A percentile compares a stretch with the other conserved stretches of the same genome.
These are phyloP conservation scores for Drosophila prolongata DNA, from an alignment of 2,888 invertebrate genomes.

Conservation along the genomic window DNA sequence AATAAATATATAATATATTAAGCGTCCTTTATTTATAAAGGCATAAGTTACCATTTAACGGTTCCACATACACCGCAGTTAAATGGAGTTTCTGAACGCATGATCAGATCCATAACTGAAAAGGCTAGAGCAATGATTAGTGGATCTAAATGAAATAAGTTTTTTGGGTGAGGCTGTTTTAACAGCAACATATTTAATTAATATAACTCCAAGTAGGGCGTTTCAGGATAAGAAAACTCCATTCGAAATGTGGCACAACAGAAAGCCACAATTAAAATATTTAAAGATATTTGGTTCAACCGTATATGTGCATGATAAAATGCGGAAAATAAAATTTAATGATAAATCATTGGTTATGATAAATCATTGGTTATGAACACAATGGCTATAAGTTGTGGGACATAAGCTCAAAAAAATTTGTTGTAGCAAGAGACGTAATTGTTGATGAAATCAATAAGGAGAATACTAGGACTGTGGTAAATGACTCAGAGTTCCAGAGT, in stretches of 20 bases:
- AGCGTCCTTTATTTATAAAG: neutral
- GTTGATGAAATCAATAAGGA: conserved; percentile 1
- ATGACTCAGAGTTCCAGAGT: conserved; percentile 1
- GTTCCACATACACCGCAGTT: conserved; percentile 1
- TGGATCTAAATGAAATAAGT: neutral
- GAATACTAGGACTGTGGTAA: neutral
- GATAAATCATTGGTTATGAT: no score
- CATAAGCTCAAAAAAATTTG: neutral
- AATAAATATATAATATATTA: conserved; percentile 6
- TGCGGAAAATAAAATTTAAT: conserved; percentile 4
- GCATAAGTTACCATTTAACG: no score
- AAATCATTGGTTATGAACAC: conserved; percentile 10
- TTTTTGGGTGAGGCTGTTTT: neutral
- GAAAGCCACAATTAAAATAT: conserved; percentile 2
- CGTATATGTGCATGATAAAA: neutral
- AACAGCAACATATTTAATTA: conserved; percentile 4
- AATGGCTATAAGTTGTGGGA: conserved; percentile 7
- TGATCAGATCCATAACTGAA: conserved; percentile 12
- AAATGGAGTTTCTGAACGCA: conserved; percentile 6
- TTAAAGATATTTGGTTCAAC: conserved; percentile 1
- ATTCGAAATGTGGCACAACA: conserved; percentile 7
- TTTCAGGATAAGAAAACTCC: conserved; percentile 1
- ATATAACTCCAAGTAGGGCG: no score
- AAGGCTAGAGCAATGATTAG: conserved; percentile 5
- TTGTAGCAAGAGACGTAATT: conserved; percentile 5